These are phyloP conservation scores for Brachylomia viminalis DNA, from an alignment of 2,888 invertebrate species.

Conservation along the genomic window DNA sequence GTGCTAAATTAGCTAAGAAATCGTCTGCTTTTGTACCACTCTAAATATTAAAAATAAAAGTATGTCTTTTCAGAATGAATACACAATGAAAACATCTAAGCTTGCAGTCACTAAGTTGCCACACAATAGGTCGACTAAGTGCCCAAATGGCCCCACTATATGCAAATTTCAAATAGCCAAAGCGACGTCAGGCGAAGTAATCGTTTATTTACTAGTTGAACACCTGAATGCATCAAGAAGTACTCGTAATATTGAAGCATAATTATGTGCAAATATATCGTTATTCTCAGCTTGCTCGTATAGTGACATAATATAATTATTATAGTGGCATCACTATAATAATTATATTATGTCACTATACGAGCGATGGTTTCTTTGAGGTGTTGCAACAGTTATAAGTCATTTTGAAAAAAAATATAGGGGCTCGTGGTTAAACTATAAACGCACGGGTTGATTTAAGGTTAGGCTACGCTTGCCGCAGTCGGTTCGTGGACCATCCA, in stretches of 20 bases:
- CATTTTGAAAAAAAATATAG: too few relatives aligned
- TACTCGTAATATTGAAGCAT: conserved; percentile 3
- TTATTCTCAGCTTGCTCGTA: not conserved
- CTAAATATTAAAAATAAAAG: not conserved
- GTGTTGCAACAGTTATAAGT: not conserved
- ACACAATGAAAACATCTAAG: not conserved
- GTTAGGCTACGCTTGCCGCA: too few relatives aligned
- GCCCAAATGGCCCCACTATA: conserved; percentile 13
- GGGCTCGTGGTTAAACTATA: too few relatives aligned
- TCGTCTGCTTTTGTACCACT: not conserved
- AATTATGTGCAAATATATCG: not conserved
- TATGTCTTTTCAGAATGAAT: conserved; percentile 1
- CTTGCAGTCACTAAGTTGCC: conserved; percentile 7
- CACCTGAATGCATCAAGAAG: conserved; percentile 53
- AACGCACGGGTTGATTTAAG: too few relatives aligned
- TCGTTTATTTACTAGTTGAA: conserved; percentile 52
- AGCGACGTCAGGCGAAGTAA: conserved; percentile 11
- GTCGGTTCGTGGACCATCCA: too few relatives aligned
- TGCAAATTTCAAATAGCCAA: conserved; percentile 33
- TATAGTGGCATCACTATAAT: too few relatives aligned
- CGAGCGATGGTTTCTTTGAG: conserved; percentile 1
- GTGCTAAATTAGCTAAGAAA: too few relatives aligned
- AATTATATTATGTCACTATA: too few relatives aligned
- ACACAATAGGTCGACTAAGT: conserved; percentile 13
- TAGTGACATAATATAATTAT: not conserved